Conservation (phyloP, 2,797 vertebrate genomes). For the Prionace glauca region DNA sequence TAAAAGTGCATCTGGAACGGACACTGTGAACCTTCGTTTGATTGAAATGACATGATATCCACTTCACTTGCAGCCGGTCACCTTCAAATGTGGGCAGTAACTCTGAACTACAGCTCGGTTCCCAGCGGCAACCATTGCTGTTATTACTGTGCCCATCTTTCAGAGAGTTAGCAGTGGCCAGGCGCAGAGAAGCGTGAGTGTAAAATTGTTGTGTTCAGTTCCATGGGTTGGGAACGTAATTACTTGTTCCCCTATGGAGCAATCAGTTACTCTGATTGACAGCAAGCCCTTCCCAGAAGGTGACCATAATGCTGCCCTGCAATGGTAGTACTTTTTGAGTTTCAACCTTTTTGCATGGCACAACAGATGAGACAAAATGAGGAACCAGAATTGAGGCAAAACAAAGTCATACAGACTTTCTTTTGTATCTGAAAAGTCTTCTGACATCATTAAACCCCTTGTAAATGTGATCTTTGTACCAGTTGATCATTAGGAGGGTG, state of each 20-base stretch:
- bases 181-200: not conserved
- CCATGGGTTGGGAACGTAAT: too few species aligned
- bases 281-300: not conserved
- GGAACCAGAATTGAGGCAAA: not conserved
- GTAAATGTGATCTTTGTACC: not conserved
- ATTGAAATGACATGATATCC: not conserved
- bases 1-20: not conserved
- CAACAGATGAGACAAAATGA: not conserved
- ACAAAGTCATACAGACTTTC: not conserved
- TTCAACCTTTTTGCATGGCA: not conserved
- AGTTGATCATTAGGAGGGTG: constrained; percentile 30
- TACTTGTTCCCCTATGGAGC: not conserved
- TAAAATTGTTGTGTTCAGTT: not conserved
- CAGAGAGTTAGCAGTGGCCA: not conserved
- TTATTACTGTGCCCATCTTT: not conserved
- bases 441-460: not conserved
- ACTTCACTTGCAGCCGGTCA: not conserved
- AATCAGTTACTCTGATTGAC: not conserved
- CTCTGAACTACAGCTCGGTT: not conserved
- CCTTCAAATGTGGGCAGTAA: not conserved
- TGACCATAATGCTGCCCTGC: constrained; percentile 3
- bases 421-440: not conserved
- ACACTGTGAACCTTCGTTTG: not conserved
- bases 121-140: not conserved
- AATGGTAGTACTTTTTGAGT: not conserved